Percentiles rank a stretch among this genome's conserved stretches.
Evolutionary conservation across 2,113 vertebrate genomes (phyloP).

Genomic region (Castor canadensis): DNA sequence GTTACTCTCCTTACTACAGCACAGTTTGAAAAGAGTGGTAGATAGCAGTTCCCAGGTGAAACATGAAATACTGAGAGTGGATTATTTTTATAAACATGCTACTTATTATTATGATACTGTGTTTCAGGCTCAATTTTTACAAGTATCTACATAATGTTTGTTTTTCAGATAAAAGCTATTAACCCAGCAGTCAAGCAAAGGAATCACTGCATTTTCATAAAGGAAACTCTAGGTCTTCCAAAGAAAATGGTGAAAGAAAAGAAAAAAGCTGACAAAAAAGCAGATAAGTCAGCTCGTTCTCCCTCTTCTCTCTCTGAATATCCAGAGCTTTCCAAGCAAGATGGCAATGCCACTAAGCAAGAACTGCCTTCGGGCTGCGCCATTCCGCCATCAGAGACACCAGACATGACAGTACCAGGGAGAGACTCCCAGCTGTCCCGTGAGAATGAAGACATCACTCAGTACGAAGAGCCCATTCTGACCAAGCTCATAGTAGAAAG

Average conservation of each 20-base stretch:
- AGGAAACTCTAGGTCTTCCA: background rate
- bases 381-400: background rate
- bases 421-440: background rate
- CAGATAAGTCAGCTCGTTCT: slow-evolving; percentile 48
- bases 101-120: background rate
- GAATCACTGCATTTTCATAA: background rate
- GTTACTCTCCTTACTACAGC: background rate
- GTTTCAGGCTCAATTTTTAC: background rate
- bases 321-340: slow-evolving; percentile 49
- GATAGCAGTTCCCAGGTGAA: background rate
- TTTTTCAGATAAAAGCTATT: slow-evolving; percentile 46
- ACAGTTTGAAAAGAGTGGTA: background rate
- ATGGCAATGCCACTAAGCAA: background rate
- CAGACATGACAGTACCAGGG: accelerated
- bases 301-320: background rate
- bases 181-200: background rate
- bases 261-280: slow-evolving; percentile 82
- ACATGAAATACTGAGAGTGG: background rate
- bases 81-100: background rate
- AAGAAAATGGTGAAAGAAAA: slow-evolving; percentile 82
- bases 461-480: slow-evolving; percentile 75
- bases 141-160: too few relatives aligned
- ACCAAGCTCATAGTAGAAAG: slow-evolving; percentile 84
- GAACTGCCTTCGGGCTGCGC: accelerated
- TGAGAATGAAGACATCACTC: background rate